phyloP scores from a whole-genome alignment of 1,140 invertebrate genomes.

The Drosophila equinoxialis region DNA sequence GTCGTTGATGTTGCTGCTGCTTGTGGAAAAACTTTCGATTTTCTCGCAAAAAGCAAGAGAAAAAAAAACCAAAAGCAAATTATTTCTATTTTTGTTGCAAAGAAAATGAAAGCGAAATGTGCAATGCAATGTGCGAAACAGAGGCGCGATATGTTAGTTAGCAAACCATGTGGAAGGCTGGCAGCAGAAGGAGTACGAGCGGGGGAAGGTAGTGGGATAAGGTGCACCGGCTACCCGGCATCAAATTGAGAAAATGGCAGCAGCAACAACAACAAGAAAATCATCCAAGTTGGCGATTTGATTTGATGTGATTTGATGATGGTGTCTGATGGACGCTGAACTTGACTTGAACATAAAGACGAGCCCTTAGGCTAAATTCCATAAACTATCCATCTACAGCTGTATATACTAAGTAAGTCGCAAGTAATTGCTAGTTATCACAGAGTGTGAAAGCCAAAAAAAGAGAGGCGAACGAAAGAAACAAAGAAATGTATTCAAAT shows the following conservation, averaged over 20 bases:
- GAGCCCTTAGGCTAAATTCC: constrained; percentile 33
- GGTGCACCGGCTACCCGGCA: constrained; percentile 43
- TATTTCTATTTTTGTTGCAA: constrained; percentile 64
- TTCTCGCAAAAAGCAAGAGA: constrained; percentile 64
- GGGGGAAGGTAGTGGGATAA: constrained; percentile 18
- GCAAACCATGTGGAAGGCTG: not conserved
- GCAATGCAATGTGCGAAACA: constrained; percentile 58
- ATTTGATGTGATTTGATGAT: constrained; percentile 44
- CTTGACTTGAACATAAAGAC: constrained; percentile 41
- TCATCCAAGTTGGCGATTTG: constrained; percentile 46
- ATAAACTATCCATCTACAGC: not conserved
- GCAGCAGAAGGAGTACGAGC: not conserved
- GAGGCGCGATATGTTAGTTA: constrained; percentile 11
- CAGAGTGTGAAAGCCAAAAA: not conserved
- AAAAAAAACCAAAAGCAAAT: constrained; percentile 47
- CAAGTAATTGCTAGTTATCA: too few species aligned
- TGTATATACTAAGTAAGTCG: too few species aligned
- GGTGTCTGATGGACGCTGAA: constrained; percentile 40
- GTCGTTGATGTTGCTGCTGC: constrained; percentile 40
- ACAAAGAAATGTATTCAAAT: not conserved
- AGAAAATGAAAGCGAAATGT: constrained; percentile 81
- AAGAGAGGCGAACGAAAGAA: not conserved
- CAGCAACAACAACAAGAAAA: constrained; percentile 22
- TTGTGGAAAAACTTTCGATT: constrained; percentile 83
- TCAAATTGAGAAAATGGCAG: constrained; percentile 45